These are phyloP conservation scores for Chloroclystis v-ata DNA, from an alignment of 2,888 invertebrate genomes.

Conservation along the genomic window DNA sequence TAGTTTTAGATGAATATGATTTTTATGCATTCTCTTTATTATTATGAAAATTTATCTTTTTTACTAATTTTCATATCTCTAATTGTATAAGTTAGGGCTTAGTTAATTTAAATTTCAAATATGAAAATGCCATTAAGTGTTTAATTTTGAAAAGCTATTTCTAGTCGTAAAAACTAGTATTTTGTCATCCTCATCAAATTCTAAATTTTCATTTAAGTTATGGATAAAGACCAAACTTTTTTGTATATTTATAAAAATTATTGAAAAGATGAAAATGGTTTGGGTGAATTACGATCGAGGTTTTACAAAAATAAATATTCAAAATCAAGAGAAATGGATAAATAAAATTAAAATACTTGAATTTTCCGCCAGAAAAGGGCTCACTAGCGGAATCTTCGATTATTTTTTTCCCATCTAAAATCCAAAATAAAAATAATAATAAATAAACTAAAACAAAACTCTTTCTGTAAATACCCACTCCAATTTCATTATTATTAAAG, in stretches of 20 bases:
- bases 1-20: constrained; percentile 27
- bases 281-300: constrained; percentile 31
- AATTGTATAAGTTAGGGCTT: too few relatives aligned
- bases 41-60: too few relatives aligned
- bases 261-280: constrained; percentile 39
- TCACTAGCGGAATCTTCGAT: constrained; percentile 52
- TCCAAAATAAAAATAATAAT: constrained; percentile 10
- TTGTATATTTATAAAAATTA: constrained; percentile 61
- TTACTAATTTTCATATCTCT: too few relatives aligned
- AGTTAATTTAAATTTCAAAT: background rate
- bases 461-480: constrained; percentile 28
- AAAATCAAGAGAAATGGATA: constrained; percentile 22
- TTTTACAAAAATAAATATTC: constrained; percentile 16
- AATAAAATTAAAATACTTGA: constrained; percentile 49
- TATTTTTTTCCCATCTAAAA: constrained; percentile 47
- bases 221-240: constrained; percentile 57
- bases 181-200: constrained; percentile 39
- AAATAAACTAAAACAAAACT: constrained; percentile 13
- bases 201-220: constrained; percentile 34
- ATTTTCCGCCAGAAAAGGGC: constrained; percentile 54
- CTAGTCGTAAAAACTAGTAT: constrained; percentile 50
- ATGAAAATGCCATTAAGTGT: constrained; percentile 24
- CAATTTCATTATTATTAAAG: constrained; percentile 41
- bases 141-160: constrained; percentile 40
- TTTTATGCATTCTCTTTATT: too few relatives aligned